Evolutionary conservation across 1,140 invertebrate genomes (phyloP), one percentile per base, ranked within the genome.

Genomic region (Chrysoperla carnea): DNA sequence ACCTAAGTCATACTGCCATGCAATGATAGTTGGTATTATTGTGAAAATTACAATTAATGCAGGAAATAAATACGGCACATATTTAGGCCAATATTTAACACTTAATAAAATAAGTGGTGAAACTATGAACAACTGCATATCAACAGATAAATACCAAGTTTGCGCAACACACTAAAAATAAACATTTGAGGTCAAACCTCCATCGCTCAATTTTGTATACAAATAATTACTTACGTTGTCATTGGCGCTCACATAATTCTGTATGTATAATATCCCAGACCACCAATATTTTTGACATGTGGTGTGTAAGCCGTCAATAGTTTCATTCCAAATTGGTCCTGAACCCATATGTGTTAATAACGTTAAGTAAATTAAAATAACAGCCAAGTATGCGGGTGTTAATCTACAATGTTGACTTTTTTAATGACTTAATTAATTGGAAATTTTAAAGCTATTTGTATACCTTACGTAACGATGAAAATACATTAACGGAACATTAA

Each of bases 311-410:
- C 41, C 43, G 9, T 33, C 49, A 6, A 58, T 59, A 28, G 63
- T 50, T 8, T 46, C 53, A 35, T 42, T 14, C 44, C 44, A 46
- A 40, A 63, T 52, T 7, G 76, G 74, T 4, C 76, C 75, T 36
- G 63, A 59, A 1, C 65, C 62, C 4, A 73, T 47, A 41, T 69
- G 68, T 37, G 64, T 60, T 12, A 67, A 60, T 4, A 69, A 49
- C 1, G 68, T 64, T 8, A 66, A 61, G 42, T 69, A 66, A 8
- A 73, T 58, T 12, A 73, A 55, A 4, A 74, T 50, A 1, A 68
- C 55, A 1, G 69, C 55, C 28, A 69, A 70, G 28, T 76, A 59
- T 2, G 72, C 55, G 0, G 74, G 73, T 0, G 73, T 73, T 43
- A 77, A 58, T 8, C 70, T 62, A 8, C 70, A 54, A 23, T 23